Evolutionary conservation across 2,797 vertebrate species (phyloP), one percentile per base, ranked within the genome.

Genomic region (Cetoscarus ocellatus): DNA sequence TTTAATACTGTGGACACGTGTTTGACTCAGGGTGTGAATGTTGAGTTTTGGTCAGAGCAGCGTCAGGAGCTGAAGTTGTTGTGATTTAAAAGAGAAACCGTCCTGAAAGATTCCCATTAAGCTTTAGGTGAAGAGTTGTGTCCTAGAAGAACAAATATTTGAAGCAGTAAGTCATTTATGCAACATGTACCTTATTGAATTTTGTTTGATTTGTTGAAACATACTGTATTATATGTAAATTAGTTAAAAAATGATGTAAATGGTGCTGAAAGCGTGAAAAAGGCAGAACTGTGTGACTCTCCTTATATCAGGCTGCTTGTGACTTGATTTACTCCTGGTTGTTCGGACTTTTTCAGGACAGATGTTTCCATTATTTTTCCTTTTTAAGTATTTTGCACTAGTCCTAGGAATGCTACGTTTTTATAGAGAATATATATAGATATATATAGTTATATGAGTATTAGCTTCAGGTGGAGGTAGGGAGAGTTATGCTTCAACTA

Each of bases 91-190:
- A 57, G 36, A 69, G 18, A 55, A 85, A 6, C 87, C 86, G 86
- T 91, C 88, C 86, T n/a, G 1, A 60, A 67, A 45, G 52, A 43
- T 64, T 75, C 66, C 66, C 1, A 44, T 51, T 2, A 44, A 44
- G 49, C 67, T 50, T 35, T 34, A 70, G 58, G 38, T 53, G 58
- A 10, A 11, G 1, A 44, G 47, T 8, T n/a, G 35, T 55, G 39
- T 67, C 14, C 8, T 55, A 79, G 58, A 78, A 66, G 77, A 79
- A 81, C 61, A 70, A 60, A 65, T 51, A 57, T 40, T 70, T 38
- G 45, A 71, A 80, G 73, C 79, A 85, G 75, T 79, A 86, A 61
- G 60, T 72, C 15, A 9, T 55, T 54, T 58, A 67, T 61, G 27
- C 47, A 42, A 39, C 58, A 3, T 68, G 36, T 54, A 66, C 3